Conservation (phyloP, 2,797 vertebrate species). For the Arrhamphus sclerolepis region DNA sequence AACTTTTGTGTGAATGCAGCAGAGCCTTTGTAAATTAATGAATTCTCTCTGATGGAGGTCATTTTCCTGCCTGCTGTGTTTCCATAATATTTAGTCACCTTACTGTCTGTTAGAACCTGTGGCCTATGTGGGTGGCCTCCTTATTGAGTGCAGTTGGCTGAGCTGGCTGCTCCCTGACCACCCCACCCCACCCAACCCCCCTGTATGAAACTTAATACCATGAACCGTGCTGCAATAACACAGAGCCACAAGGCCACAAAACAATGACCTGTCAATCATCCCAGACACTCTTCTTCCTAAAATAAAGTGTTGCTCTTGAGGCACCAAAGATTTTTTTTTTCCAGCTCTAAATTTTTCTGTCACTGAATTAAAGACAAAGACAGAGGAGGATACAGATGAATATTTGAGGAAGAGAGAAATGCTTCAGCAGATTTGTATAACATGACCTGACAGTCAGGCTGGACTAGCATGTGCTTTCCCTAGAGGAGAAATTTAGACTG, state of each 20-base stretch:
- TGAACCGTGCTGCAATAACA: constrained; percentile 73
- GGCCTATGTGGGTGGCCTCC: constrained; percentile 73
- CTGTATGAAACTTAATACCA: constrained; percentile 71
- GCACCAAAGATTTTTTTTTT: not conserved
- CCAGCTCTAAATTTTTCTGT: constrained; percentile 13
- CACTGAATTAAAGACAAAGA: constrained; percentile 36
- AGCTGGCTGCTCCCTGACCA: constrained; percentile 65
- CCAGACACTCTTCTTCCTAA: constrained; percentile 23
- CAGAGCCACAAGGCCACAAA: constrained; percentile 50
- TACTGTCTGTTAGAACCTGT: constrained; percentile 41
- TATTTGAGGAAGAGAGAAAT: constrained; percentile 1
- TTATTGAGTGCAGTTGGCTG: constrained; percentile 59
- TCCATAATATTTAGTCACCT: constrained; percentile 72
- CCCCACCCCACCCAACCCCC: constrained; percentile 26
- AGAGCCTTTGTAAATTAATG: constrained; percentile 33
- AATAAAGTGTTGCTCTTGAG: constrained; percentile 13
- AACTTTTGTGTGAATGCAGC: not conserved
- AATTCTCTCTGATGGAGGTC: constrained; percentile 44
- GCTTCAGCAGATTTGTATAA: constrained; percentile 38
- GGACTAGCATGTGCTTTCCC: too few relatives aligned
- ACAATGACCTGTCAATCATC: constrained; percentile 74
- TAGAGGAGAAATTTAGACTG: too few relatives aligned
- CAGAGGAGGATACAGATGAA: constrained; percentile 22
- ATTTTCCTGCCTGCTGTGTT: constrained; percentile 51
- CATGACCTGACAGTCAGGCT: constrained; percentile 40